Evolutionary conservation across 1,140 invertebrate species (phyloP).

Genomic region (Procambarus clarkii): DNA sequence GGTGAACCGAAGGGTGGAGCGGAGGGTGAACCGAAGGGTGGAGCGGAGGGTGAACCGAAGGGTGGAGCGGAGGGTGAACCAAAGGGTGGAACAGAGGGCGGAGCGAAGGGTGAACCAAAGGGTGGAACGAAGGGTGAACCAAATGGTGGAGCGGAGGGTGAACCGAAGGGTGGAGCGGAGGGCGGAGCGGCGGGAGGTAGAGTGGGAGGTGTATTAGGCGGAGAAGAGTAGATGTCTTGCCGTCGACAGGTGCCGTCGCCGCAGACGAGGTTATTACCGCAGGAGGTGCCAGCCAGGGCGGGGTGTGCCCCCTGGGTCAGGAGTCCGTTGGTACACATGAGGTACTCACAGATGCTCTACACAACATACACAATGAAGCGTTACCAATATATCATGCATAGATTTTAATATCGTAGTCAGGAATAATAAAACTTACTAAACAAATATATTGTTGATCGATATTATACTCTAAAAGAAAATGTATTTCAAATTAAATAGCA

Average conservation of each 20-base stretch:
- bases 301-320: conserved; percentile 37
- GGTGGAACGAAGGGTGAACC: neutral
- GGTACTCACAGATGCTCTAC: conserved; percentile 48
- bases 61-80: neutral
- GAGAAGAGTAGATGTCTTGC: neutral
- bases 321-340: conserved; percentile 41
- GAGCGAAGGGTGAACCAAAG: neutral
- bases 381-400: too few species aligned
- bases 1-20: neutral
- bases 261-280: conserved; percentile 40
- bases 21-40: neutral
- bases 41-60: neutral
- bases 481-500: too few species aligned
- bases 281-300: conserved; percentile 49
- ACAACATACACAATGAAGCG: neutral
- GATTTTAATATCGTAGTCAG: too few species aligned
- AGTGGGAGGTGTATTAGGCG: conserved; percentile 2
- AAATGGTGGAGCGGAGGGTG: neutral
- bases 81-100: neutral
- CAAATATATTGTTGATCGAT: too few species aligned
- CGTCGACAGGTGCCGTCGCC: conserved; percentile 16
- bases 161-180: neutral
- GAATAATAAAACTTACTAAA: too few species aligned
- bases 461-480: neutral
- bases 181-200: neutral